These are phyloP conservation scores for Riptortus pedestris DNA, from an alignment of 1,140 invertebrate genomes.

Conservation along the genomic window DNA sequence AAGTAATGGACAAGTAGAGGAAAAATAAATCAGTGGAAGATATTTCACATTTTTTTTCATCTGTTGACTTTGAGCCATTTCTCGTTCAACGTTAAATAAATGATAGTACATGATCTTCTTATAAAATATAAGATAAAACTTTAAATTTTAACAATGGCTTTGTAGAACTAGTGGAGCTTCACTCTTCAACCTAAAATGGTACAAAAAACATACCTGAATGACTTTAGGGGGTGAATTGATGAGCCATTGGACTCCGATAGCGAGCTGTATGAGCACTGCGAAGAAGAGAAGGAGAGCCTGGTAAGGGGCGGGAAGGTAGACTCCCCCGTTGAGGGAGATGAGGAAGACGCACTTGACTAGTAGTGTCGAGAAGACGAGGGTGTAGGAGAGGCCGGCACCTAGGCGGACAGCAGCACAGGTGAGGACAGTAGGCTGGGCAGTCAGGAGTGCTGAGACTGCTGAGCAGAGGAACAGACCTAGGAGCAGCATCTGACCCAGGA, in stretches of 20 bases:
- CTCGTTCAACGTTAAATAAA: too few species aligned
- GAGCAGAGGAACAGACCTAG: constrained; percentile 76
- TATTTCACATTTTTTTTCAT: too few species aligned
- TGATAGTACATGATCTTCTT: too few species aligned
- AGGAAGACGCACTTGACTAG: constrained; percentile 90
- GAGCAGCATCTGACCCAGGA: constrained; percentile 81
- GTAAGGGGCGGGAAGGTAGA: constrained; percentile 86
- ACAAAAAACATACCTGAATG: constrained; percentile 38
- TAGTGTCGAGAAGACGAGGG: constrained; percentile 81
- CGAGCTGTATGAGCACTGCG: constrained; percentile 77
- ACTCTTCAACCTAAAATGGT: background rate
- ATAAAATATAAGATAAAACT: too few species aligned
- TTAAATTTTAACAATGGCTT: too few species aligned
- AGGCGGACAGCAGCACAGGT: constrained; percentile 76
- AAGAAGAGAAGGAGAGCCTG: constrained; percentile 78
- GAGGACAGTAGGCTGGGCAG: constrained; percentile 63
- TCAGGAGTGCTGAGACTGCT: constrained; percentile 64
- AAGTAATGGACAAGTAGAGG: too few species aligned
- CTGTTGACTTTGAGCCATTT: too few species aligned
- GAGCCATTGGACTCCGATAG: constrained; percentile 79
- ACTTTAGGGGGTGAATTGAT: constrained; percentile 54
- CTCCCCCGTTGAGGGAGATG: constrained; percentile 78
- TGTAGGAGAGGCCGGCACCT: constrained; percentile 73
- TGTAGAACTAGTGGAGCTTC: too few species aligned
- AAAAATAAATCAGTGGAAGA: too few species aligned